Conservation (phyloP, 2,888 invertebrate genomes). For the Andricus quercusramuli region DNA sequence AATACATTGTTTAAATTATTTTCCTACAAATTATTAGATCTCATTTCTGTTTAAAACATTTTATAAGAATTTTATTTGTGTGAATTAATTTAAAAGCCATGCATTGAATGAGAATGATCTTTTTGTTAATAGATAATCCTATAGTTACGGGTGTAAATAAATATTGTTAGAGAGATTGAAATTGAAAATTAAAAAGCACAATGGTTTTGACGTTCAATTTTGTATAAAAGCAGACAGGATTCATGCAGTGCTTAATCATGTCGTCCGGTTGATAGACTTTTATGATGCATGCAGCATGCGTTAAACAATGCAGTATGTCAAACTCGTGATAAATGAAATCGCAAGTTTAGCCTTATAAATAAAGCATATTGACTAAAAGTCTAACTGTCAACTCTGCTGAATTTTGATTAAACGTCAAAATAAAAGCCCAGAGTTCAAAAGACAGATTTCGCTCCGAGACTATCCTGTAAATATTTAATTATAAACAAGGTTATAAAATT, state of each 20-base stretch:
- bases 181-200: background rate
- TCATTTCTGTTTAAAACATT: too few relatives aligned
- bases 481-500: too few relatives aligned
- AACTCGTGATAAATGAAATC: background rate
- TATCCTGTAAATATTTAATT: too few relatives aligned
- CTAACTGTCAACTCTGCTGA: background rate
- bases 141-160: background rate
- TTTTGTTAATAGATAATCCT: background rate
- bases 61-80: too few relatives aligned
- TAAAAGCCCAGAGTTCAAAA: background rate
- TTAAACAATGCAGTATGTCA: slow-evolving; percentile 2
- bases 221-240: slow-evolving; percentile 3
- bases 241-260: slow-evolving; percentile 8
- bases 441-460: too few relatives aligned
- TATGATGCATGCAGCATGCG: background rate
- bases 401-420: background rate
- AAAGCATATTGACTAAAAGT: background rate
- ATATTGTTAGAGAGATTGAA: background rate
- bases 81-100: too few relatives aligned
- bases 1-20: too few relatives aligned
- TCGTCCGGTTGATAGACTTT: background rate
- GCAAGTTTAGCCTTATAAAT: background rate
- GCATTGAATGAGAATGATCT: too few relatives aligned
- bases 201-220: slow-evolving; percentile 6
- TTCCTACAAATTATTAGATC: too few relatives aligned